phyloP scores from a whole-genome alignment of 2,797 vertebrate species.

The Iguana delicatissima region DNA sequence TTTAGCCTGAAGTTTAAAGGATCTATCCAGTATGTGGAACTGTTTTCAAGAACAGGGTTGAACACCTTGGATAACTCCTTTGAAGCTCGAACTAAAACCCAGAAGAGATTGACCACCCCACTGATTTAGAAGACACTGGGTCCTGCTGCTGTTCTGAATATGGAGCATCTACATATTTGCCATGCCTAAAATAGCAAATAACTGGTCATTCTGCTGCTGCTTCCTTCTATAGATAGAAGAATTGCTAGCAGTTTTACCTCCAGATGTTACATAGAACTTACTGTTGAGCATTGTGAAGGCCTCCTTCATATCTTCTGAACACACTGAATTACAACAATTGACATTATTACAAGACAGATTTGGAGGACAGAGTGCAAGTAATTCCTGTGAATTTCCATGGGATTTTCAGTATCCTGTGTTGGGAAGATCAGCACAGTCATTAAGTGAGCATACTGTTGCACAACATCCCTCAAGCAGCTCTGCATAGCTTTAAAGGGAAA shows the following conservation, averaged over 20 bases:
- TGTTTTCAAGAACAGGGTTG: too few species aligned
- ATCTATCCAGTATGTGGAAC: too few species aligned
- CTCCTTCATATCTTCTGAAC: background rate
- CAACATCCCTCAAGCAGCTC: conserved; percentile 29
- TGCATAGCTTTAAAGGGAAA: conserved; percentile 39
- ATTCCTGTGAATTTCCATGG: conserved; percentile 17
- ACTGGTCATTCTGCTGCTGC: background rate
- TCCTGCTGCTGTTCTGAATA: background rate
- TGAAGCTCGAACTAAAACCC: too few species aligned
- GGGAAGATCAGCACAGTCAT: background rate
- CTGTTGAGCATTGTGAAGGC: background rate
- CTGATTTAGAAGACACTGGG: too few species aligned
- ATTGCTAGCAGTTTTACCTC: background rate
- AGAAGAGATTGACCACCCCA: too few species aligned
- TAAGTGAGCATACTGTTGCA: conserved; percentile 24
- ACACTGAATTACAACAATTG: conserved; percentile 13
- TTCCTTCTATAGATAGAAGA: background rate
- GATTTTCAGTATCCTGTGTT: background rate
- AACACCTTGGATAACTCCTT: too few species aligned
- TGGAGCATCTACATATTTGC: background rate
- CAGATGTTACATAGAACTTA: background rate
- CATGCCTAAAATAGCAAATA: background rate
- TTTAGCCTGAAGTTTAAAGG: too few species aligned
- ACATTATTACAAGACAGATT: background rate
- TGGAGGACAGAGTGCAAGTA: background rate